Evolutionary conservation across 2,888 invertebrate genomes (phyloP).

Genomic region (Peribatodes rhomboidaria): DNA sequence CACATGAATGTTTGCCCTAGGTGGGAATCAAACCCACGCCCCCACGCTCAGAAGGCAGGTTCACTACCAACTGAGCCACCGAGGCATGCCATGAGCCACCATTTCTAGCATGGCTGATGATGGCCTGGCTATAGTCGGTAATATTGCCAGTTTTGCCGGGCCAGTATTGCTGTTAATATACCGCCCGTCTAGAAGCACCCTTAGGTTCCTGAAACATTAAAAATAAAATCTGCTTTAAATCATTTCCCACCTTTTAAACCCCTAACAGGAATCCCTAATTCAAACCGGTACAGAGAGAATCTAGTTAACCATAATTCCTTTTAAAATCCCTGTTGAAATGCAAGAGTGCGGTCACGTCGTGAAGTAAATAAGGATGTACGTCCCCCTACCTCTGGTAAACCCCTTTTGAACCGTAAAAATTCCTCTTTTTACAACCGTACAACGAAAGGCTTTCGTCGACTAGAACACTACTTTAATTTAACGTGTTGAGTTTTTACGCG

Average conservation of each 20-base stretch:
- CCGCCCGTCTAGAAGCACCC: no score
- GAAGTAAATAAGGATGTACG: conserved; percentile 71
- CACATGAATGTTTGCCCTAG: no score
- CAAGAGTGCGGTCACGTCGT: conserved; percentile 72
- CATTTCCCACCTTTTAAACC: neutral
- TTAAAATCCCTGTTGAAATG: conserved; percentile 49
- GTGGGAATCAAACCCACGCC: no score
- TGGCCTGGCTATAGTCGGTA: no score
- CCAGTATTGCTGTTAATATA: no score
- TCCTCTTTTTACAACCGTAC: conserved; percentile 77
- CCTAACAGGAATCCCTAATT: neutral
- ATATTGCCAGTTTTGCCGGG: no score
- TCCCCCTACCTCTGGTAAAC: conserved; percentile 40
- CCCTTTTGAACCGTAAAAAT: conserved; percentile 72
- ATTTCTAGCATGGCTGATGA: no score
- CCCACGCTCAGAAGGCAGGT: no score
- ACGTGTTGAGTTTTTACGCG: conserved; percentile 54
- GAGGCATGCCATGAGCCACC: no score
- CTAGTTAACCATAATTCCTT: conserved; percentile 36
- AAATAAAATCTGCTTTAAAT: conserved; percentile 1
- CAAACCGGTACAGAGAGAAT: conserved; percentile 13
- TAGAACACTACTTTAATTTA: conserved; percentile 63
- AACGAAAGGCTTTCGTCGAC: conserved; percentile 76
- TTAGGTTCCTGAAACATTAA: no score
- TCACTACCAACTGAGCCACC: no score